Conservation (phyloP, 2,113 vertebrate genomes). For the Hypomesus transpacificus region DNA sequence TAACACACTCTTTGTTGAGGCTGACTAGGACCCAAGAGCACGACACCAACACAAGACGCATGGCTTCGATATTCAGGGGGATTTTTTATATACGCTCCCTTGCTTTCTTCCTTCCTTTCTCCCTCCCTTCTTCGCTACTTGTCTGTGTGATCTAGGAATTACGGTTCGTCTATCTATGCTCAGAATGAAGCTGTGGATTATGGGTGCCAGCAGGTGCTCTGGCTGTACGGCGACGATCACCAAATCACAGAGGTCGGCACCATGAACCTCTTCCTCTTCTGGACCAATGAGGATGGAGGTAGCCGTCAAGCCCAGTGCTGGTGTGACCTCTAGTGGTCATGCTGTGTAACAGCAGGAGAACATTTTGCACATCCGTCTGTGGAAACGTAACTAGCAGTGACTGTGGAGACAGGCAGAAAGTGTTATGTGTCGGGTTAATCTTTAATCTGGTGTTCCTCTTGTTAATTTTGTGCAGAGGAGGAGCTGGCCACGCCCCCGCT, state of each 20-base stretch:
- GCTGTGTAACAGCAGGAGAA: not conserved
- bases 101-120: too few species aligned
- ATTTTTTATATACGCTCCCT: not conserved
- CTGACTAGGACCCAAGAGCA: not conserved
- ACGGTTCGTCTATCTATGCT: conserved; percentile 76
- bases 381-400: not conserved
- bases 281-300: conserved; percentile 92
- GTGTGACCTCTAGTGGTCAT: conserved; percentile 37
- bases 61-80: not conserved
- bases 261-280: conserved; percentile 93
- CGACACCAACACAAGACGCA: not conserved
- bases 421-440: not conserved
- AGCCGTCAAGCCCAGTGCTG: not conserved
- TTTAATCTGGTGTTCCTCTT: too few species aligned
- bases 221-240: conserved; percentile 85
- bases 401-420: not conserved
- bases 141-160: conserved; percentile 76
- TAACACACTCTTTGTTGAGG: not conserved
- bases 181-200: conserved; percentile 77
- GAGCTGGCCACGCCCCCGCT: conserved; percentile 87
- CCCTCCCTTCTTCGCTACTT: too few species aligned
- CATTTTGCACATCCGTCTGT: not conserved
- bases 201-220: conserved; percentile 88
- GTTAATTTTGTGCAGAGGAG: conserved; percentile 71
- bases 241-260: conserved; percentile 91